Conservation (phyloP, 2,888 invertebrate species). For the Diloba caeruleocephala region DNA sequence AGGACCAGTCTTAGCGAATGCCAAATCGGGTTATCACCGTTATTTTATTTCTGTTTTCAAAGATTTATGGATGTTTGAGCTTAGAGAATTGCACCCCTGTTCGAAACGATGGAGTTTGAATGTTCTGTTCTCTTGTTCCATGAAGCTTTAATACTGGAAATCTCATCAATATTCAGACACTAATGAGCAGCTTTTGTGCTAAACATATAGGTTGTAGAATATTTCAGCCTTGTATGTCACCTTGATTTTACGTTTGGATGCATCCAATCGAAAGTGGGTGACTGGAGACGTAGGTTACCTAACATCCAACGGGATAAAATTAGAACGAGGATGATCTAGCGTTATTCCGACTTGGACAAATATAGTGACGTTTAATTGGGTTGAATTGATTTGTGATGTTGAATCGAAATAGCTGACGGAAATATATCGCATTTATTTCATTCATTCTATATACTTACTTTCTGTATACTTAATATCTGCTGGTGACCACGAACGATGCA, state of each 20-base stretch:
- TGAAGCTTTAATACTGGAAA: conserved; percentile 26
- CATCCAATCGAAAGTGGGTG: conserved; percentile 19
- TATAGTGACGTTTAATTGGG: too few relatives aligned
- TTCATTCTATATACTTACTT: too few relatives aligned
- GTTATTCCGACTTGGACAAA: too few relatives aligned
- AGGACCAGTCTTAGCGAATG: too few relatives aligned
- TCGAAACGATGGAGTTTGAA: conserved; percentile 11
- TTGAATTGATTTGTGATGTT: too few relatives aligned
- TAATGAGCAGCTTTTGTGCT: conserved; percentile 22
- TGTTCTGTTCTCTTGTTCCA: conserved; percentile 12
- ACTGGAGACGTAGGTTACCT: conserved; percentile 3
- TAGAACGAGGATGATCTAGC: not conserved
- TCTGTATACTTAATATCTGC: too few relatives aligned
- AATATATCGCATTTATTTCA: too few relatives aligned
- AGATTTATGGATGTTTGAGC: too few relatives aligned
- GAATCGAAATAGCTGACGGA: too few relatives aligned
- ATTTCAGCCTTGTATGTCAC: conserved; percentile 32
- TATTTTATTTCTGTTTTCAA: too few relatives aligned
- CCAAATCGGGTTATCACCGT: too few relatives aligned
- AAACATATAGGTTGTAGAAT: conserved; percentile 18
- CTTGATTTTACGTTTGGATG: conserved; percentile 25
- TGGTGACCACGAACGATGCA: too few relatives aligned
- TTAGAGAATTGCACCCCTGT: not conserved
- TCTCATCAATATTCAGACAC: conserved; percentile 42
- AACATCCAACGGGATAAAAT: not conserved